These are phyloP conservation scores for Drosophila rufa DNA, from an alignment of 1,140 invertebrate species.

Conservation along the genomic window DNA sequence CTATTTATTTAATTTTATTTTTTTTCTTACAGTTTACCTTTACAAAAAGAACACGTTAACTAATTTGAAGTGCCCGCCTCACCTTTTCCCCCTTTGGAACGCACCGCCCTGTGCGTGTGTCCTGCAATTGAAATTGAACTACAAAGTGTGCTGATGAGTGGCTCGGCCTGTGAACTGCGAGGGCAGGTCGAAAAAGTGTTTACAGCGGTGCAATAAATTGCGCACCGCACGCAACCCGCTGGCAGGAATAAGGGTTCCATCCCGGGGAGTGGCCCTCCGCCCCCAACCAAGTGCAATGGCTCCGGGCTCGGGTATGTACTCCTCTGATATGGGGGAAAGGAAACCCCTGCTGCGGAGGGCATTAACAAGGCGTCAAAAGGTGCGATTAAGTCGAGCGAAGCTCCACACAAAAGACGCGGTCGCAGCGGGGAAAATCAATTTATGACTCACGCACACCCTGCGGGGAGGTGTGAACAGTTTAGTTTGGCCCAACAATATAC, in stretches of 20 bases:
- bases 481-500: slow-evolving; percentile 35
- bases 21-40: slow-evolving; percentile 2
- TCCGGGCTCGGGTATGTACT: neutral
- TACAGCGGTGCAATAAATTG: slow-evolving; percentile 78
- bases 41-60: slow-evolving; percentile 63
- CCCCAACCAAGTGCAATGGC: slow-evolving; percentile 12
- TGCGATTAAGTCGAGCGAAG: slow-evolving; percentile 59
- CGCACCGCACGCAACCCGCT: slow-evolving; percentile 59
- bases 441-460: slow-evolving; percentile 56
- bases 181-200: slow-evolving; percentile 64
- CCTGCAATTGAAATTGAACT: slow-evolving; percentile 78
- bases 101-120: slow-evolving; percentile 56
- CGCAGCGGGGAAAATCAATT: slow-evolving; percentile 58
- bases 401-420: slow-evolving; percentile 23
- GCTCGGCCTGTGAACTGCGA: slow-evolving; percentile 18
- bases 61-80: slow-evolving; percentile 63
- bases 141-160: slow-evolving; percentile 64
- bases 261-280: slow-evolving; percentile 22
- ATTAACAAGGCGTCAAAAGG: slow-evolving; percentile 71
- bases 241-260: neutral
- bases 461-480: slow-evolving; percentile 44
- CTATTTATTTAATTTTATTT: neutral
- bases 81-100: slow-evolving; percentile 18
- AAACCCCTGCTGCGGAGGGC: slow-evolving; percentile 1
- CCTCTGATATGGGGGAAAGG: neutral